Percentiles rank a stretch among this genome's conserved stretches.
Evolutionary conservation across 2,797 vertebrate genomes (phyloP).

Genomic region (Pelodytes ibericus): DNA sequence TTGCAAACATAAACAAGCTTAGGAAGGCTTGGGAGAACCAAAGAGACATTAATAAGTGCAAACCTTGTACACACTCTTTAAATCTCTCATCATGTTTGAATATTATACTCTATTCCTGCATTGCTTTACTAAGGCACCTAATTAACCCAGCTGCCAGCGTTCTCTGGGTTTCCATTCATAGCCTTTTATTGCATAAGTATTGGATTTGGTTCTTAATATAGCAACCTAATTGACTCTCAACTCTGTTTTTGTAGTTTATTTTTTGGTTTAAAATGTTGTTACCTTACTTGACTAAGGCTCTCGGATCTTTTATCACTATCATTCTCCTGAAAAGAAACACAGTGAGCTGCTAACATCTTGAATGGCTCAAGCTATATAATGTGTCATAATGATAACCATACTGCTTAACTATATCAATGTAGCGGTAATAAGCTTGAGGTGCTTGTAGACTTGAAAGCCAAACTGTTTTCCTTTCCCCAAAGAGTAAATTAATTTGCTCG

Average conservation of each 20-base stretch:
- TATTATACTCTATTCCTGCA: slow-evolving; percentile 2
- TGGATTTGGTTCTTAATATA: background rate
- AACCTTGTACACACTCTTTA: slow-evolving; percentile 11
- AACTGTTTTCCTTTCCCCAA: background rate
- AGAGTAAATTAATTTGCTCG: background rate
- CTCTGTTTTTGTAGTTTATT: background rate
- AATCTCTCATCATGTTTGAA: slow-evolving; percentile 1
- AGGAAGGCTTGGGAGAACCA: background rate
- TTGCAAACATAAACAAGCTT: background rate
- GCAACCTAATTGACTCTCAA: background rate
- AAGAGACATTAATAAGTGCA: slow-evolving; percentile 2
- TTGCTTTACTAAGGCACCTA: background rate
- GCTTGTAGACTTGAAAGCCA: background rate
- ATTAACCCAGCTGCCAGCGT: slow-evolving; percentile 2
- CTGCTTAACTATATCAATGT: background rate
- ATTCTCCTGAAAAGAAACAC: background rate
- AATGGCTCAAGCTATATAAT: background rate
- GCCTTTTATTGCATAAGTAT: slow-evolving; percentile 5
- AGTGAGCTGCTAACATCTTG: background rate
- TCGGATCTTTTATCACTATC: background rate
- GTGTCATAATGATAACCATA: background rate
- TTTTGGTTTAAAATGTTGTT: background rate
- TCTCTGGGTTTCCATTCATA: background rate
- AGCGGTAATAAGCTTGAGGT: background rate
- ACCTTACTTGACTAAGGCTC: background rate